Percentiles rank a stretch among this genome's conserved stretches.
Conservation (phyloP, 2,797 vertebrate genomes). For the Staurois parvus region DNA sequence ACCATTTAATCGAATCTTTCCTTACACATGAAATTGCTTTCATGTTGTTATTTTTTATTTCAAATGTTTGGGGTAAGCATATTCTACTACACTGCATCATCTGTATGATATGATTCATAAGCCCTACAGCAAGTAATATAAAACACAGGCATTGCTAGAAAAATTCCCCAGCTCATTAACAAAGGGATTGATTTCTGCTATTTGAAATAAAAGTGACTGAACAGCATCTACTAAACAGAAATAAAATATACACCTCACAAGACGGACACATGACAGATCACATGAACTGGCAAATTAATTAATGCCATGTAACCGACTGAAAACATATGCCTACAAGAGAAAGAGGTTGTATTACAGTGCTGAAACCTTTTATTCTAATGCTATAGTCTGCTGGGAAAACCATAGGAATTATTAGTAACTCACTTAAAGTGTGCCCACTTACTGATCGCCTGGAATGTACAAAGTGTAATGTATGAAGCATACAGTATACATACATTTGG, state of each 20-base stretch:
- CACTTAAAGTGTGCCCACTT: no score
- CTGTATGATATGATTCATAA: slow-evolving; percentile 27
- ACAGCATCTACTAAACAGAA: neutral
- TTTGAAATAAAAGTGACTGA: neutral
- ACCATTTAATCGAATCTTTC: neutral
- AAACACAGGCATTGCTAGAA: neutral
- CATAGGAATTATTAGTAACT: no score
- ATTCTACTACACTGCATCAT: slow-evolving; percentile 10
- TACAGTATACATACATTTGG: no score
- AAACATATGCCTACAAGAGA: neutral
- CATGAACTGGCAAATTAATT: neutral
- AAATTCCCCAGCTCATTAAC: slow-evolving; percentile 11
- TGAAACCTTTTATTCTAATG: no score
- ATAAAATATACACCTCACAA: neutral
- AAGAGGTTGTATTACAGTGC: neutral
- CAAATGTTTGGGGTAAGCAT: neutral
- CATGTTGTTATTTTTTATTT: neutral
- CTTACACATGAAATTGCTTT: neutral
- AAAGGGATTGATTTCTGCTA: slow-evolving; percentile 14
- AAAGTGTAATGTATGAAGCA: no score
- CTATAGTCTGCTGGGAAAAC: no score
- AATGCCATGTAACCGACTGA: neutral
- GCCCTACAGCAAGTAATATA: slow-evolving; percentile 24
- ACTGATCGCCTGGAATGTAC: no score
- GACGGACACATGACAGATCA: neutral